These are phyloP conservation scores for Catonia carolina DNA, from an alignment of 2,888 invertebrate genomes.

Conservation along the genomic window DNA sequence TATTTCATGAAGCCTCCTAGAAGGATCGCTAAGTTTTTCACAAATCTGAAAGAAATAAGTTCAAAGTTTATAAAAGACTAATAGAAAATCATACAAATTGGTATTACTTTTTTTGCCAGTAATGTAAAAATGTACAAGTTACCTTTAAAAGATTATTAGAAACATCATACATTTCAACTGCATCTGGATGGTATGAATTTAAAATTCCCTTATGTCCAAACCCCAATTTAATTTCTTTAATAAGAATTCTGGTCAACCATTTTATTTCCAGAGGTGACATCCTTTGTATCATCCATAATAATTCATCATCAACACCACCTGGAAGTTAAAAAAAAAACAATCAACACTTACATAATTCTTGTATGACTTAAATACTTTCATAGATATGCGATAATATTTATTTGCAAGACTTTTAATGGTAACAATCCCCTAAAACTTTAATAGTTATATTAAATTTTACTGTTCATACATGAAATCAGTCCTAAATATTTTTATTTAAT, in stretches of 20 bases:
- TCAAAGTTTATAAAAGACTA: no score
- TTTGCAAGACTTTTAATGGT: no score
- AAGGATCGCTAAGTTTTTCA: conserved; percentile 55
- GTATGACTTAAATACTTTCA: no score
- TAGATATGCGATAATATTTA: no score
- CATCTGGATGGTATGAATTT: conserved; percentile 68
- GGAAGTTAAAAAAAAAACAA: conserved; percentile 11
- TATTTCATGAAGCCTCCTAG: conserved; percentile 55
- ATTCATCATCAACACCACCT: conserved; percentile 53
- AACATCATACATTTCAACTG: conserved; percentile 64
- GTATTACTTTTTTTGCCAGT: no score
- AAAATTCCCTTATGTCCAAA: conserved; percentile 66
- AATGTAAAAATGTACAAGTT: no score
- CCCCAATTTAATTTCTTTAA: conserved; percentile 77
- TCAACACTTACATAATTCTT: no score
- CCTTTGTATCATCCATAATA: conserved; percentile 58
- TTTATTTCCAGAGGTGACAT: conserved; percentile 72
- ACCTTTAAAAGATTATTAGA: conserved; percentile 64
- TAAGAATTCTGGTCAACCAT: conserved; percentile 82
- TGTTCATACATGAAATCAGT: no score
- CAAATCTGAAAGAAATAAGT: conserved; percentile 52
- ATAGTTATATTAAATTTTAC: no score
- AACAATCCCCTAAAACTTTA: no score
- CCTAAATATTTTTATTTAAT: no score
- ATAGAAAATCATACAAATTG: no score